These are phyloP conservation scores for Panagrolaimus sp. DNA, from an alignment of 1,140 invertebrate species.

Conservation along the genomic window DNA sequence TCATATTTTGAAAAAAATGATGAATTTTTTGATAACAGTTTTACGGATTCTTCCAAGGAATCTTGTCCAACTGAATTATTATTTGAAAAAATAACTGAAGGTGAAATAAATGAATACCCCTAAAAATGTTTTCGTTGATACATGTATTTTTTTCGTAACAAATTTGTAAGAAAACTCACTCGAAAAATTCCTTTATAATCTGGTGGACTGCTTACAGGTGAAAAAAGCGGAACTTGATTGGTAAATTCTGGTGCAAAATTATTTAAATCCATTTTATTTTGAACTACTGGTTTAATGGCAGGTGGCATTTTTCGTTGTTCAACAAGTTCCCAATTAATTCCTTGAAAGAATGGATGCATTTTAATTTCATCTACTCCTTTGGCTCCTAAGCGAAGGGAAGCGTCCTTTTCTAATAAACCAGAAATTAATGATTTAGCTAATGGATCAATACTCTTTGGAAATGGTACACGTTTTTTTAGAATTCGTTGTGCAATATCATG, in stretches of 20 bases:
- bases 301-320: constrained; percentile 70
- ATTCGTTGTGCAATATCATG: constrained; percentile 88
- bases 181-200: constrained; percentile 73
- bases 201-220: constrained; percentile 76
- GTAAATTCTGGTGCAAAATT: constrained; percentile 96
- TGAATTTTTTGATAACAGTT: constrained; percentile 67
- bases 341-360: constrained; percentile 75
- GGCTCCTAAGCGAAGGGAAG: constrained; percentile 70
- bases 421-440: constrained; percentile 68
- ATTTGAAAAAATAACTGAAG: constrained; percentile 74
- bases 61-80: constrained; percentile 74
- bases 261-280: constrained; percentile 74
- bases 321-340: constrained; percentile 72
- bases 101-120: constrained; percentile 91
- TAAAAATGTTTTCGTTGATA: too few relatives aligned
- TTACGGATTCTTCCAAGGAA: constrained; percentile 41
- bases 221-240: constrained; percentile 77
- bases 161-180: constrained; percentile 61
- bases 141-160: constrained; percentile 32
- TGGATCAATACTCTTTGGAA: constrained; percentile 69
- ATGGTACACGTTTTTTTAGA: constrained; percentile 75
- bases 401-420: constrained; percentile 72
- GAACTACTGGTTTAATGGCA: constrained; percentile 75
- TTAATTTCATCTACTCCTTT: constrained; percentile 77
- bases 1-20: constrained; percentile 79